Percentiles rank a stretch among this genome's conserved stretches.
Conservation (phyloP, 2,113 vertebrate genomes). For the Pyrgilauda ruficollis region DNA sequence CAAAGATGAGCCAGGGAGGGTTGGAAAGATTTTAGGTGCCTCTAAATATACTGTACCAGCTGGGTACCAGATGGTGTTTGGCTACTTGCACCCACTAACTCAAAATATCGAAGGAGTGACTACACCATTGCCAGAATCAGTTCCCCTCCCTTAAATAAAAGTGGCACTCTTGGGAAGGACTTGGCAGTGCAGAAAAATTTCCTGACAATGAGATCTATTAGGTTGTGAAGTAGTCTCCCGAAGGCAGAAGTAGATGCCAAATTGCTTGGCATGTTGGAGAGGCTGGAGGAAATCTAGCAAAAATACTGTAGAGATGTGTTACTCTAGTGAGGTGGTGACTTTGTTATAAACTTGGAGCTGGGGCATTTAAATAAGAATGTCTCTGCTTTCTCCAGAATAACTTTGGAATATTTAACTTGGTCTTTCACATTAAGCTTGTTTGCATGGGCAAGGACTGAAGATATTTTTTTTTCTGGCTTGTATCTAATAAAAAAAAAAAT, state of each 20-base stretch:
- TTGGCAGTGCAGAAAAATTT: conserved; percentile 57
- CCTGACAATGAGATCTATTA: conserved; percentile 68
- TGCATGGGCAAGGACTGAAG: background rate
- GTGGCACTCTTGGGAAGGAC: conserved; percentile 43
- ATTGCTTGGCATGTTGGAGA: conserved; percentile 33
- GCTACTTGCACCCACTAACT: conserved; percentile 67
- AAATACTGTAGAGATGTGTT: background rate
- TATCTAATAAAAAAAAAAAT: background rate
- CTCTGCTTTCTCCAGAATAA: background rate
- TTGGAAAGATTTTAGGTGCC: conserved; percentile 66
- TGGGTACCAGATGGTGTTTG: conserved; percentile 72
- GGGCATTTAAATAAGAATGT: background rate
- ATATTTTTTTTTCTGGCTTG: background rate
- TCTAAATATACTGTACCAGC: conserved; percentile 67
- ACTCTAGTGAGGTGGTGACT: background rate
- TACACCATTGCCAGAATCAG: conserved; percentile 48
- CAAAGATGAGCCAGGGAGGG: conserved; percentile 56
- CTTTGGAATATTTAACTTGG: background rate
- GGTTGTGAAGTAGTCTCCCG: conserved; percentile 48
- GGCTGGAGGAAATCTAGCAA: conserved; percentile 16
- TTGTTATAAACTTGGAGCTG: background rate
- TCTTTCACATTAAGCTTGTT: background rate
- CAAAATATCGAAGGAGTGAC: conserved; percentile 60
- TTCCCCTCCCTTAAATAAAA: conserved; percentile 70
- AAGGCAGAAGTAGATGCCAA: conserved; percentile 50